phyloP scores from a whole-genome alignment of 2,113 vertebrate genomes.

The Oenanthe melanoleuca region DNA sequence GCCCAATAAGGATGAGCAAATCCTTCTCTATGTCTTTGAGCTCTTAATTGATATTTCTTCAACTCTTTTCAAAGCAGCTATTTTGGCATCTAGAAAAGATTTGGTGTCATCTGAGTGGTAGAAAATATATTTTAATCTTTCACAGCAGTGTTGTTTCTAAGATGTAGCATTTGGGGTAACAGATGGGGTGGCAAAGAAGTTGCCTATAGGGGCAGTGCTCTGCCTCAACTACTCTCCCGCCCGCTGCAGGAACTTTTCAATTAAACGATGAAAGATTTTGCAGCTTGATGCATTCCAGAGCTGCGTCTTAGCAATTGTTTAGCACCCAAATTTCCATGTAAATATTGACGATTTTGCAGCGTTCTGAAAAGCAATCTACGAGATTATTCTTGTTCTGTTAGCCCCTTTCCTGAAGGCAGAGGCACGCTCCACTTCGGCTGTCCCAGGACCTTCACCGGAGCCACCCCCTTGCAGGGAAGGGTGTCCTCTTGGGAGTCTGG shows the following conservation, averaged over 20 bases:
- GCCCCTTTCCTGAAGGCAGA: background rate
- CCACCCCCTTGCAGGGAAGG: background rate
- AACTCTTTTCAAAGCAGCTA: constrained; percentile 87
- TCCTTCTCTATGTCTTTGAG: constrained; percentile 84
- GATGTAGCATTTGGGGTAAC: constrained; percentile 87
- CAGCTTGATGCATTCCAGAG: constrained; percentile 76
- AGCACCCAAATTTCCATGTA: constrained; percentile 71
- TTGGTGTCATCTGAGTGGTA: constrained; percentile 87
- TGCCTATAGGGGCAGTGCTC: constrained; percentile 86
- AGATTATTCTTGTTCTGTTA: constrained; percentile 15
- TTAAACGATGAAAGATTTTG: constrained; percentile 83
- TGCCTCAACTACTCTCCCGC: constrained; percentile 84
- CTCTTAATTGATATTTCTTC: constrained; percentile 89
- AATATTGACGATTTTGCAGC: constrained; percentile 67
- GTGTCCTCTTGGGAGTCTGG: fast-evolving
- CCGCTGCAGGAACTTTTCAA: constrained; percentile 84
- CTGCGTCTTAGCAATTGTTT: constrained; percentile 74
- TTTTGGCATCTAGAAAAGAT: constrained; percentile 88
- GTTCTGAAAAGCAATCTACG: constrained; percentile 34
- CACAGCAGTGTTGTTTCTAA: constrained; percentile 86
- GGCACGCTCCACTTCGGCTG: fast-evolving
- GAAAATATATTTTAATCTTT: constrained; percentile 90
- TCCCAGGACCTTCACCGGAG: background rate
- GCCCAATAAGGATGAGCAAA: constrained; percentile 86
- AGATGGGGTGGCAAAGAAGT: constrained; percentile 87